Percentiles rank a stretch among this genome's conserved stretches.
These are phyloP conservation scores for Coreius guichenoti DNA, from an alignment of 2,797 vertebrate species.

Conservation along the genomic window DNA sequence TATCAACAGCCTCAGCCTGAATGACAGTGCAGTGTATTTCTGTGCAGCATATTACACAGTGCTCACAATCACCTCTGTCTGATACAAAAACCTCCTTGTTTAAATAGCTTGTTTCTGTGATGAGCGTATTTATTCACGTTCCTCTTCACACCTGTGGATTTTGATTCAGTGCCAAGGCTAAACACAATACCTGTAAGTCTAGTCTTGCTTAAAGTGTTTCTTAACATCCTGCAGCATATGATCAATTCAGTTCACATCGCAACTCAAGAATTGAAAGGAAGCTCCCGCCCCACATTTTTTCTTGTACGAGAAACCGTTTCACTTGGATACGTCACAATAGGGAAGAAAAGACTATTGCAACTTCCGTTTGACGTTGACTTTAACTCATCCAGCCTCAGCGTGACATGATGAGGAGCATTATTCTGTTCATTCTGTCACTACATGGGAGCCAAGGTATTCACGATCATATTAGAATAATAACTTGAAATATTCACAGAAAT, in stretches of 20 bases:
- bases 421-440: not conserved
- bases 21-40: conserved; percentile 54
- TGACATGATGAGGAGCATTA: not conserved
- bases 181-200: not conserved
- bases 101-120: not conserved
- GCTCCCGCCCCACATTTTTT: too few species aligned
- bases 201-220: too few species aligned
- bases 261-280: not conserved
- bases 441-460: conserved; percentile 14
- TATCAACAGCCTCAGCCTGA: not conserved
- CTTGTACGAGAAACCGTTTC: too few species aligned
- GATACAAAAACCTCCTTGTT: conserved; percentile 1
- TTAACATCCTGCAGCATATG: not conserved
- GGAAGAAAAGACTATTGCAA: too few species aligned
- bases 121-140: not conserved
- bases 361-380: too few species aligned
- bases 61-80: not conserved
- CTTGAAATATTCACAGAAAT: not conserved
- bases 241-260: not conserved
- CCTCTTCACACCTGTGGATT: not conserved
- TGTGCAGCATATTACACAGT: conserved; percentile 38
- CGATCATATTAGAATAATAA: not conserved
- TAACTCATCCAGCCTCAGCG: not conserved
- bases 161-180: not conserved
- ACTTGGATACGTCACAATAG: too few species aligned